These are phyloP conservation scores for Danaus melanippus DNA, from an alignment of 1,140 invertebrate genomes.

Conservation along the genomic window DNA sequence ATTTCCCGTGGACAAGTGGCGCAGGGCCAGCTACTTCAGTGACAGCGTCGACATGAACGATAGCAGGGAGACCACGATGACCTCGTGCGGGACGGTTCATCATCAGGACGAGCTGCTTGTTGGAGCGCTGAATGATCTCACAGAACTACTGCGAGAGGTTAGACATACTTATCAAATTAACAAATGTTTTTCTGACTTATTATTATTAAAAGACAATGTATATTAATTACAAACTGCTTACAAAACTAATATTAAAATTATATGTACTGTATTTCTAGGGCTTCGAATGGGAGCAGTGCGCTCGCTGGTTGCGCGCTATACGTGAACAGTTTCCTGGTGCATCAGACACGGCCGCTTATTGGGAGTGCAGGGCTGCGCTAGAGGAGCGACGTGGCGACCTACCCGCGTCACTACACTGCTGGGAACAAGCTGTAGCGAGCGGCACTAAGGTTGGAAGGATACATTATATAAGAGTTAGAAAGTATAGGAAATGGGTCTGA, in stretches of 20 bases:
- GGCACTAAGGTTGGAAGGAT: slow-evolving; percentile 66
- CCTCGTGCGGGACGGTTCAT: slow-evolving; percentile 28
- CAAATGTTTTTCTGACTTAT: no score
- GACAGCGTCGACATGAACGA: slow-evolving; percentile 49
- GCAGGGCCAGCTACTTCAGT: slow-evolving; percentile 36
- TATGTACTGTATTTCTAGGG: slow-evolving; percentile 28
- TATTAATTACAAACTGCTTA: no score
- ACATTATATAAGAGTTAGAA: background rate
- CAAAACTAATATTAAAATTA: no score
- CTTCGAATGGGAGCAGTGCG: slow-evolving; percentile 67
- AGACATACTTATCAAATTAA: background rate
- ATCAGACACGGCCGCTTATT: slow-evolving; percentile 65
- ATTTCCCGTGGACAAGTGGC: slow-evolving; percentile 38
- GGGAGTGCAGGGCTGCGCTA: slow-evolving; percentile 73
- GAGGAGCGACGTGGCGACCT: slow-evolving; percentile 72
- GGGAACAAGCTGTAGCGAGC: slow-evolving; percentile 70
- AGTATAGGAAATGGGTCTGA: no score
- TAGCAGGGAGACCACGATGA: slow-evolving; percentile 33
- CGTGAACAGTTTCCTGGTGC: slow-evolving; percentile 51
- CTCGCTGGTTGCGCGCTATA: slow-evolving; percentile 69
- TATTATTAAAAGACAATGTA: no score
- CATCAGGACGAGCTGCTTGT: slow-evolving; percentile 42
- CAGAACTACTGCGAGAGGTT: slow-evolving; percentile 50
- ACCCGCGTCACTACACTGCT: slow-evolving; percentile 70
- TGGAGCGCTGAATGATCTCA: slow-evolving; percentile 51